A percentile compares a stretch with the other conserved stretches of the same genome.
phyloP scores from a whole-genome alignment of 2,113 vertebrate species.

The Eptesicus fuscus region DNA sequence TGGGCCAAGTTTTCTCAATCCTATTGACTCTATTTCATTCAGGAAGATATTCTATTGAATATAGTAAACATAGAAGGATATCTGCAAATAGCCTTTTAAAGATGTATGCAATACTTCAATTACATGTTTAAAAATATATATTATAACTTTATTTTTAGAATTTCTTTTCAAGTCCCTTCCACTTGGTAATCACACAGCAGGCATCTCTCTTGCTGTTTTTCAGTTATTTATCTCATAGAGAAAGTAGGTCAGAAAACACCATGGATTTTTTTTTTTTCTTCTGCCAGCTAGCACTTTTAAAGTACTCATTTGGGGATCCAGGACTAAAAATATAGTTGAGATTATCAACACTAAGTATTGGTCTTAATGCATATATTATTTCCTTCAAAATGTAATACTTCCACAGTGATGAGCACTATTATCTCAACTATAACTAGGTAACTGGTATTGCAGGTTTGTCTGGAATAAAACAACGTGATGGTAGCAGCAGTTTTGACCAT shows the following conservation, averaged over 20 bases:
- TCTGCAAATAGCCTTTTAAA: background rate
- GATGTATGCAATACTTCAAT: background rate
- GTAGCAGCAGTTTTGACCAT: background rate
- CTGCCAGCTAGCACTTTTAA: constrained; percentile 50
- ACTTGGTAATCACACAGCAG: constrained; percentile 43
- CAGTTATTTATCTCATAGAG: constrained; percentile 51
- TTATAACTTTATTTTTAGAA: background rate
- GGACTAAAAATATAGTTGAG: constrained; percentile 23
- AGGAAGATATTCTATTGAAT: background rate
- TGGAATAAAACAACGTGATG: background rate
- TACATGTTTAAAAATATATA: constrained; percentile 16
- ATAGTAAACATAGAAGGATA: background rate
- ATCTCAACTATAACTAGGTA: background rate
- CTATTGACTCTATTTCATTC: background rate
- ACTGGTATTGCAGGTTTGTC: background rate
- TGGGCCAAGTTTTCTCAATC: background rate
- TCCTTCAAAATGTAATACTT: constrained; percentile 39
- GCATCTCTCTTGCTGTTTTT: constrained; percentile 9
- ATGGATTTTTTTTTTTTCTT: constrained; percentile 33
- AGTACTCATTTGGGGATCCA: constrained; percentile 46
- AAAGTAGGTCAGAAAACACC: constrained; percentile 72
- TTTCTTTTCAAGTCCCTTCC: background rate
- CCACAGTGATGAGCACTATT: background rate
- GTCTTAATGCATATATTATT: constrained; percentile 30
- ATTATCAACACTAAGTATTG: constrained; percentile 23